Conservation (phyloP, 1,140 invertebrate genomes). For the Drosophila pectinifera region DNA sequence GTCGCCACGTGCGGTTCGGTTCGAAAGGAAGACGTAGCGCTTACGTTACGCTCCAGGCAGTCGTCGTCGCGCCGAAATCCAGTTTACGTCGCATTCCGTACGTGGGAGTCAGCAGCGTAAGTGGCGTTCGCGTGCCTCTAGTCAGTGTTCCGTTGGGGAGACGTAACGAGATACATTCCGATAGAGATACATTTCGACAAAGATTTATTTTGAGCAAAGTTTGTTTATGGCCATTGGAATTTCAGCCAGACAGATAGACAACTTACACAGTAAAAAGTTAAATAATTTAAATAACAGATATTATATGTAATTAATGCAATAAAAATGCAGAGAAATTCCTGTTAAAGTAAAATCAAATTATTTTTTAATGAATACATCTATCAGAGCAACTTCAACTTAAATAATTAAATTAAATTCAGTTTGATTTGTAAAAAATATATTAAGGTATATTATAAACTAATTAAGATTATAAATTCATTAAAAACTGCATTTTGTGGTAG, state of each 20-base stretch:
- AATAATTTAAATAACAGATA: too few relatives aligned
- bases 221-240: neutral
- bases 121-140: constrained; percentile 34
- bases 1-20: constrained; percentile 77
- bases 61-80: constrained; percentile 27
- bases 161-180: constrained; percentile 21
- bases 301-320: too few relatives aligned
- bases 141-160: constrained; percentile 8
- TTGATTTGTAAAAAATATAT: too few relatives aligned
- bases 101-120: constrained; percentile 43
- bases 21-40: constrained; percentile 19
- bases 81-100: constrained; percentile 43
- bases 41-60: constrained; percentile 10
- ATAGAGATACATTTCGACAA: constrained; percentile 15
- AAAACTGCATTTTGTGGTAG: neutral
- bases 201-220: constrained; percentile 30
- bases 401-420: neutral
- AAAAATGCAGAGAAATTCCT: neutral
- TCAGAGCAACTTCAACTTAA: neutral
- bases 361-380: neutral
- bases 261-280: neutral
- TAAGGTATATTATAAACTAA: neutral
- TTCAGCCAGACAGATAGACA: neutral
- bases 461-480: neutral
- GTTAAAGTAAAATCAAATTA: neutral